phyloP scores from a whole-genome alignment of 2,797 vertebrate genomes.

The Octomys mimax region DNA sequence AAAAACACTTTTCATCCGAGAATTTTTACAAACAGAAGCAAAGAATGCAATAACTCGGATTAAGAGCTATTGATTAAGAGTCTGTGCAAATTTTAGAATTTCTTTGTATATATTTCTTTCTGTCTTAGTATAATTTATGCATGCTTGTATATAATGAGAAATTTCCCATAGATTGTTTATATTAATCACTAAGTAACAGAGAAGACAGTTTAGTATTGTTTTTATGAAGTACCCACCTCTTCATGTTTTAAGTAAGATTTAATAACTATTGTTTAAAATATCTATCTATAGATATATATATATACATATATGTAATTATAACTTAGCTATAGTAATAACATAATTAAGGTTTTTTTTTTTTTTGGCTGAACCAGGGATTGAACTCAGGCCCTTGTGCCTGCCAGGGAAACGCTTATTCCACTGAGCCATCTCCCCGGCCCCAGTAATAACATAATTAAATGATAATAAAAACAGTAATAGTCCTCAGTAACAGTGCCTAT shows the following conservation, averaged over 20 bases:
- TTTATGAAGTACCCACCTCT: neutral
- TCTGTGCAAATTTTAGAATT: neutral
- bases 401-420: no score
- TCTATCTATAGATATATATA: no score
- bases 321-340: no score
- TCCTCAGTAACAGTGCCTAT: neutral
- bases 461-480: neutral
- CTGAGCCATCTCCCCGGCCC: no score
- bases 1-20: neutral
- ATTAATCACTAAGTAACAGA: neutral
- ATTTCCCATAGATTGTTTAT: neutral
- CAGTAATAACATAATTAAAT: neutral
- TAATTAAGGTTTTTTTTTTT: no score
- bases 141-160: neutral
- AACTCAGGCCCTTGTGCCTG: no score
- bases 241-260: neutral
- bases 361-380: no score
- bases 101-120: neutral
- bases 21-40: neutral
- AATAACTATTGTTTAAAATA: neutral
- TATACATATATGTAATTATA: no score
- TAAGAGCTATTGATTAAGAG: neutral
- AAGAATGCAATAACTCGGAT: neutral
- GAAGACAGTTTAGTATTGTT: neutral
- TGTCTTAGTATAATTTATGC: slow-evolving; percentile 4